Evolutionary conservation across 1,140 invertebrate genomes (phyloP).

Genomic region (Neuroterus valhalla): DNA sequence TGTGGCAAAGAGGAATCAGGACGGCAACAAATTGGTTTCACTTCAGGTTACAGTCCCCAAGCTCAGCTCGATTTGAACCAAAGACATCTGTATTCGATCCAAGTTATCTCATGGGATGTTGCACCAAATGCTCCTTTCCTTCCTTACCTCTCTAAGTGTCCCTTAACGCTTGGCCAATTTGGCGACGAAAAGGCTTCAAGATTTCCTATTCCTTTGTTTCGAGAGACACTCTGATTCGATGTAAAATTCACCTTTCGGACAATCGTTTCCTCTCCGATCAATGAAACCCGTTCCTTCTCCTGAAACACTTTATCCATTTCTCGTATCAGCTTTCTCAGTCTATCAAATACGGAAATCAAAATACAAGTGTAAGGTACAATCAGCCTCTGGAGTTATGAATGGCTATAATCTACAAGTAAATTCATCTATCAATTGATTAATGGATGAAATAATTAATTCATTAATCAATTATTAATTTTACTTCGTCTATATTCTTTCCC

Average conservation of each 20-base stretch:
- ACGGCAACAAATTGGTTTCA: conserved; percentile 22
- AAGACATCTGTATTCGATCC: conserved; percentile 27
- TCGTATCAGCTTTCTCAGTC: too few species aligned
- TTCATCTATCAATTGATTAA: too few species aligned
- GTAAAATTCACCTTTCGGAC: not conserved
- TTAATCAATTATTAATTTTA: too few species aligned
- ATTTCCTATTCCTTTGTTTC: conserved; percentile 10
- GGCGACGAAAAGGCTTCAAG: not conserved
- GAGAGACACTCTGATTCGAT: conserved; percentile 7
- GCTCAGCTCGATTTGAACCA: conserved; percentile 12
- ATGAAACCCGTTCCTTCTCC: not conserved
- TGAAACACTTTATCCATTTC: not conserved
- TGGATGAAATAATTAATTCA: too few species aligned
- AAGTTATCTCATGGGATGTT: conserved; percentile 14
- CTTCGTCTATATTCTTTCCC: too few species aligned
- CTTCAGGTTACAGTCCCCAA: conserved; percentile 7
- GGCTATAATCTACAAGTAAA: too few species aligned
- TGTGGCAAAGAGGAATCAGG: conserved; percentile 16
- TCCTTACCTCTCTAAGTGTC: conserved; percentile 21
- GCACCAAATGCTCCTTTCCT: conserved; percentile 18
- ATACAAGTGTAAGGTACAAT: too few species aligned
- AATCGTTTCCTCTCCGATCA: not conserved
- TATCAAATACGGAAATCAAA: too few species aligned
- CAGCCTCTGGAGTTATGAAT: too few species aligned
- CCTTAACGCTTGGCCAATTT: conserved; percentile 27